Base-by-base conservation (phyloP, 1,140 invertebrate species). In the Oppia nitens region DNA sequence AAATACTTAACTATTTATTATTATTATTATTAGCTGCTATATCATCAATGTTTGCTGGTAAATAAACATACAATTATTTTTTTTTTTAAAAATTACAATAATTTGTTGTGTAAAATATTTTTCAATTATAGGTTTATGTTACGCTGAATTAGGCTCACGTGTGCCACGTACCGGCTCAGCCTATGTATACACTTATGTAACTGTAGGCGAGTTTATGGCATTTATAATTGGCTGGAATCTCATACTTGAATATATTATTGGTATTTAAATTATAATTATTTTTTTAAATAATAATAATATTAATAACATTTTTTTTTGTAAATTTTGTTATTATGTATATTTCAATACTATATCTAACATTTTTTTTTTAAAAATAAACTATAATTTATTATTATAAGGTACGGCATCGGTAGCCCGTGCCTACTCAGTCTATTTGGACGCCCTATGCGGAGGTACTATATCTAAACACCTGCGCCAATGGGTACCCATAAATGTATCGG, bases 1-100 rank as follows among this genome's bases (percentile, higher is more conserved):
- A 2, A 20, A 52, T 12, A n/a, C 3, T 52, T 52, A 1, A n/a
- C 48, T 52, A 1, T 25, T 54, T n/a, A 29, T 2, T 49, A n/a
- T 56, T 49, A 11, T 48, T 6, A 86, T 87, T 87, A 28, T 86
- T 82, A 47, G 87, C 89, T 58, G 77, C 89, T 60, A 72, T 91
- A 67, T 87, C 84, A 66, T 92, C 91, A 73, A 79, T 87, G 67
- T 89, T 92, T 63, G 87, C 87, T 60, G 87, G 87, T 17, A 70
- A 89, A 60, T 87, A 87, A 63, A 88, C 86, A 68, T 83, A 91
- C 71, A 88, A 91, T 73, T 90, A 87, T 68, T 87, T 87, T 87
- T 73, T 74, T 68, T 63, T 24, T 60, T 60, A 61, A 47, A 55
- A 54, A 17, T 26, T 29, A 47, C 1, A 24, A 45, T 47, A 1